A percentile compares a stretch with the other conserved stretches of the same genome.
Conservation (phyloP, 2,113 vertebrate species). For the Pontoporia blainvillei region DNA sequence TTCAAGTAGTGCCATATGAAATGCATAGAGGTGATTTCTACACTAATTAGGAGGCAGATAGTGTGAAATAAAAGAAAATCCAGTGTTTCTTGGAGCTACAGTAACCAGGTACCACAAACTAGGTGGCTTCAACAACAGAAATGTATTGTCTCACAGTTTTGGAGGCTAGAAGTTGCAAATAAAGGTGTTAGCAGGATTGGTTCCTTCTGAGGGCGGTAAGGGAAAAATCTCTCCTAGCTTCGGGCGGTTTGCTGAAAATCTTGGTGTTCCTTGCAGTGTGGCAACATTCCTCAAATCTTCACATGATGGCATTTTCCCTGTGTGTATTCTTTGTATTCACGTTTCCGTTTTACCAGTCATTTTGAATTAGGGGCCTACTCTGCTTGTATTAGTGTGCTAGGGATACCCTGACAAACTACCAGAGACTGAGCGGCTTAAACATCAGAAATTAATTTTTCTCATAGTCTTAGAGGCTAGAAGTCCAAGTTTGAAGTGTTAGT, state of each 20-base stretch:
- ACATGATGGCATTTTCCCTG: neutral
- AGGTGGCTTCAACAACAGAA: neutral
- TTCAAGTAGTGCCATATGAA: neutral
- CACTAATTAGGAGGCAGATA: neutral
- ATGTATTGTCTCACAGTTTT: neutral
- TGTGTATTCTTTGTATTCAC: neutral
- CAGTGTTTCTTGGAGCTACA: neutral
- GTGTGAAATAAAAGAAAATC: neutral
- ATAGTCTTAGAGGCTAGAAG: neutral
- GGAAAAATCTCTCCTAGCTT: neutral
- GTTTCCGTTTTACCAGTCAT: neutral
- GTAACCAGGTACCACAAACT: neutral
- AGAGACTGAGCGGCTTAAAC: neutral
- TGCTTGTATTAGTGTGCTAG: neutral
- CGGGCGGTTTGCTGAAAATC: neutral
- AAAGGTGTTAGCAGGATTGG: neutral
- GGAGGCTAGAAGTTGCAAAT: neutral
- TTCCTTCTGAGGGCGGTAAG: neutral
- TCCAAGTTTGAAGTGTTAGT: neutral
- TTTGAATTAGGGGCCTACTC: neutral
- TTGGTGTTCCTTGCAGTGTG: neutral
- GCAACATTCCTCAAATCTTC: neutral
- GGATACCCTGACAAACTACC: neutral
- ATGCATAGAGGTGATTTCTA: neutral
- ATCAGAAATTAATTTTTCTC: neutral